These are phyloP conservation scores for Folsomia candida DNA, from an alignment of 2,888 invertebrate species.

Conservation along the genomic window DNA sequence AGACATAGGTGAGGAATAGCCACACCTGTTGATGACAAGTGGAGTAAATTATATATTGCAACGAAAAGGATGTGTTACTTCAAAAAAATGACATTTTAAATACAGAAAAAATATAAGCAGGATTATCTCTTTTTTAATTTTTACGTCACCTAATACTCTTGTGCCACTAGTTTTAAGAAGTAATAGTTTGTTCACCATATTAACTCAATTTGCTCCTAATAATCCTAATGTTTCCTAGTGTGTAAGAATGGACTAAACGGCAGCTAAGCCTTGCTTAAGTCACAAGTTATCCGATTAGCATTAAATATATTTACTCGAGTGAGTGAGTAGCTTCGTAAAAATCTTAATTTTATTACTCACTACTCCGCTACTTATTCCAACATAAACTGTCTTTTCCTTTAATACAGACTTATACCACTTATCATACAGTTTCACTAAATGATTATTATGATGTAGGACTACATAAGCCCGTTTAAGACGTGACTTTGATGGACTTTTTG, in stretches of 20 bases:
- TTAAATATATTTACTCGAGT: conserved; percentile 20
- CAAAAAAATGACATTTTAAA: too few relatives aligned
- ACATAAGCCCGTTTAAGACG: not conserved
- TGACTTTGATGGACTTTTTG: too few relatives aligned
- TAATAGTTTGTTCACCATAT: too few relatives aligned
- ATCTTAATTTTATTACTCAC: conserved; percentile 7
- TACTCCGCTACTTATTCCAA: not conserved
- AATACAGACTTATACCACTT: not conserved
- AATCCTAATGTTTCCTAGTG: conserved; percentile 1
- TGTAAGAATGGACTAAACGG: not conserved
- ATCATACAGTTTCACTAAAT: not conserved
- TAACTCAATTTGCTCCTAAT: not conserved
- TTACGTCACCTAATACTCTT: not conserved
- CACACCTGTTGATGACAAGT: too few relatives aligned
- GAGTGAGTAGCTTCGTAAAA: not conserved
- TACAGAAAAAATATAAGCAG: not conserved
- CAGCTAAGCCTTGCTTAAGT: too few relatives aligned
- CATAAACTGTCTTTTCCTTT: not conserved
- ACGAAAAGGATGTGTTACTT: too few relatives aligned
- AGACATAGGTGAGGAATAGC: too few relatives aligned
- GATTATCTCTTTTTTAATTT: not conserved
- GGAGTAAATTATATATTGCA: too few relatives aligned
- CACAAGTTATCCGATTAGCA: conserved; percentile 40
- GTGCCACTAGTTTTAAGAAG: not conserved
- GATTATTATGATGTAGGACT: not conserved